Evolutionary conservation across 2,888 invertebrate genomes (phyloP), one percentile per base, ranked within the genome.

Genomic region (Eurois occulta): DNA sequence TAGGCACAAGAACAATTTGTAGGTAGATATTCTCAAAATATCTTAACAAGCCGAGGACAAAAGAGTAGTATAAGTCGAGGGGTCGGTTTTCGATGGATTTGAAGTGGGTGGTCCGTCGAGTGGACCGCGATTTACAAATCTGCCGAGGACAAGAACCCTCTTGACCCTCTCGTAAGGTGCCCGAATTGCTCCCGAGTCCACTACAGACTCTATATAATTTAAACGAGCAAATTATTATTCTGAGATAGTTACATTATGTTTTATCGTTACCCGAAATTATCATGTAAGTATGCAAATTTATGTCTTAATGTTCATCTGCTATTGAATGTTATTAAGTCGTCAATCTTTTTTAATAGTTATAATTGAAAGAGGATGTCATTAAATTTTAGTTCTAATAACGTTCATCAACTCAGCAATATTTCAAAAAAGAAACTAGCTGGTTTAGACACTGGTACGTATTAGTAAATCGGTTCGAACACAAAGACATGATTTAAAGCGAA

Each of bases 51-150:
- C 75, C 72, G 80, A 80, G 92, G 90, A 93, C 92, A 93, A 93
- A 91, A 92, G 92, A 89, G 86, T 87, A 87, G 88, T 72, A 83
- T 68, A 85, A 88, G 86, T 88, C 89, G 80, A 80, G 81, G 78
- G 80, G 89, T 78, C 83, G 89, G 90, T 77, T 83, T 79, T 85
- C 90, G 91, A 90, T 89, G 89, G 89, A 92, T 90, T 74, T 91
- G 91, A 91, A 92, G 92, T 90, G 90, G 92, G 88, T 91, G 91
- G 90, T 89, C 89, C 85, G 80, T 80, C 78, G 90, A 92, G 93
- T 90, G 92, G 92, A 93, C 94, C 94, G 91, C 94, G 93, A 94
- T 95, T 95, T 94, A 94, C 93, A 93, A 93, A 94, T 94, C 92
- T 88, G 91, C 91, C 85, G 91, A 89, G 93, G 94, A 94, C 92